Base-by-base conservation (phyloP, 2,888 invertebrate species). In the Fabriciana adippe region DNA sequence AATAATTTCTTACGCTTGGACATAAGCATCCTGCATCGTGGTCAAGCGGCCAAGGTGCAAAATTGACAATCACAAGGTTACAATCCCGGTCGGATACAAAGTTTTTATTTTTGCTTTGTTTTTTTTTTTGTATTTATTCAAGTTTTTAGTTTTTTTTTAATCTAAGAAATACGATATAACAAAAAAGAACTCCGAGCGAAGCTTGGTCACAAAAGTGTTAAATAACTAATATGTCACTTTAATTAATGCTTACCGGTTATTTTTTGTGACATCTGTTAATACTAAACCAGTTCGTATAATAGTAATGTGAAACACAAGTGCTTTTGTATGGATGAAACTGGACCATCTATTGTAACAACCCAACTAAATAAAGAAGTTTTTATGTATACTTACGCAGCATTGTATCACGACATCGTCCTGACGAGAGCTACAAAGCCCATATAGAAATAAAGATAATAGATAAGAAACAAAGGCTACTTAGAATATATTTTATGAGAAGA, bases 361-460 rank as follows among this genome's bases (percentile, higher is more conserved):
- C 21, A 61, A 50, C 51, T 51, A 11, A 61, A 61, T 61, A 61
- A 18, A 61, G 18, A 15, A 15, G 2, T 61, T 26, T 61, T 21
- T 18, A 51, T 8, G 31, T 61, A 8, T 31, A 0, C 50, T 35
- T 51, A 15, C n/a, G n/a, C 14, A 35, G 16, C n/a, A 45, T 8
- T 26, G 21, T 26, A 35, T 51, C 35, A 51, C 31, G 50, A 51
- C 35, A 51, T 21, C 16, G 18, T 51, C 41, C 18, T 61, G 15
- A 61, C n/a, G 5, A 48, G 21, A 15, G 31, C 14, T 50, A 50
- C 15, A 51, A 51, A 14, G 18, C 4, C 51, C 51, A 51, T 18
- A 51, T 61, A 61, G 14, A 41, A 51, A 2, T 47, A 11, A 1
- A 26, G 26, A 47, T 47, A 8, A 47, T 15, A 57, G 57, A 57